phyloP scores from a whole-genome alignment of 2,888 invertebrate genomes.

The Danaus chrysippus region DNA sequence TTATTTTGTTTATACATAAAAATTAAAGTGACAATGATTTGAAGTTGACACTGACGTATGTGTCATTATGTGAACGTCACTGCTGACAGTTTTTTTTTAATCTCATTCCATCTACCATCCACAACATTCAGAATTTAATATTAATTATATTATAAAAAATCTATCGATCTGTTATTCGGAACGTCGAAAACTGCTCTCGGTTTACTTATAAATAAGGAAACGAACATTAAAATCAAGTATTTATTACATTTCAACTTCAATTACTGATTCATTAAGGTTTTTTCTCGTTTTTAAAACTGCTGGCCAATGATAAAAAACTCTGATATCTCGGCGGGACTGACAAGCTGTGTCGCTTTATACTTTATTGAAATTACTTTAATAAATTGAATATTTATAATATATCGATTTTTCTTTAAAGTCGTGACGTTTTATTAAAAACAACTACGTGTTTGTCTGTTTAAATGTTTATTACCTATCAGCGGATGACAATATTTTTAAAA shows the following conservation, averaged over 20 bases:
- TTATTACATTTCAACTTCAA: conserved; percentile 4
- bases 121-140: too few relatives aligned
- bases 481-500: not conserved
- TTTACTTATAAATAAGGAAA: not conserved
- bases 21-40: too few relatives aligned
- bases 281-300: not conserved
- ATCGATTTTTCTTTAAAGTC: not conserved
- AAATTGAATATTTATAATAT: conserved; percentile 2
- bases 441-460: not conserved
- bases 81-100: too few relatives aligned
- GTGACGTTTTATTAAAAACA: conserved; percentile 3
- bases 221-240: not conserved
- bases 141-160: too few relatives aligned
- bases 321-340: conserved; percentile 12
- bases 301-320: conserved; percentile 9
- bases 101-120: too few relatives aligned
- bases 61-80: too few relatives aligned
- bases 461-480: conserved; percentile 3
- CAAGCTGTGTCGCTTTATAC: conserved; percentile 8
- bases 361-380: conserved; percentile 1
- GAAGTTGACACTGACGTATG: too few relatives aligned
- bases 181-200: too few relatives aligned
- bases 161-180: too few relatives aligned
- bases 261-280: conserved; percentile 3
- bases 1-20: too few relatives aligned